Evolutionary conservation across 2,888 invertebrate genomes (phyloP).

Genomic region (Sthenelais limicola): DNA sequence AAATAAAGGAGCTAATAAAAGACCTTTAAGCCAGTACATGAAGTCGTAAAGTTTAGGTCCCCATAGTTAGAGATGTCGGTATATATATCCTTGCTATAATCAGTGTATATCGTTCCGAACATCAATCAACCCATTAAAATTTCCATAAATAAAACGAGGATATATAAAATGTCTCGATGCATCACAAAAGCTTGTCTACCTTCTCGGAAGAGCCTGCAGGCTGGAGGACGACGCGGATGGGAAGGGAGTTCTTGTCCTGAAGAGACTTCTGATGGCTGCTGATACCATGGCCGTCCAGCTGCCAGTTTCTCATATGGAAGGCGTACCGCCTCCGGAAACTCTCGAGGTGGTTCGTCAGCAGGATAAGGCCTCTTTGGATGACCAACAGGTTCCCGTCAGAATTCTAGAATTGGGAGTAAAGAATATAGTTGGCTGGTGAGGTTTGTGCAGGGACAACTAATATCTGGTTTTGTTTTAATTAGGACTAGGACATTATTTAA

Average conservation of each 20-base stretch:
- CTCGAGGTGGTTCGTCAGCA: conserved; percentile 93
- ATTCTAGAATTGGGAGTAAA: conserved; percentile 66
- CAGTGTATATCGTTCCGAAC: too few relatives aligned
- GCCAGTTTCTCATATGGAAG: conserved; percentile 82
- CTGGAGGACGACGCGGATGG: conserved; percentile 86
- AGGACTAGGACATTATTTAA: too few relatives aligned
- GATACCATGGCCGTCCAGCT: conserved; percentile 85
- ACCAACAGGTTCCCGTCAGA: conserved; percentile 89
- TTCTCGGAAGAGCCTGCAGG: conserved; percentile 91
- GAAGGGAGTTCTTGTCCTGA: conserved; percentile 74
- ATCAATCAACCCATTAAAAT: too few relatives aligned
- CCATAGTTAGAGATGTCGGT: too few relatives aligned
- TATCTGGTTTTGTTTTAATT: neutral
- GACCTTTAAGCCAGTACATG: too few relatives aligned
- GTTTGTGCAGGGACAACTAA: neutral
- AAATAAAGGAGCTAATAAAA: too few relatives aligned
- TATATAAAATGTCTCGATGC: too few relatives aligned
- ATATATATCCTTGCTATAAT: too few relatives aligned
- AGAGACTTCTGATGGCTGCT: conserved; percentile 83
- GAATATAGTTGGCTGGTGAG: neutral
- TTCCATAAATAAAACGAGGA: too few relatives aligned
- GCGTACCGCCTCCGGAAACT: conserved; percentile 80
- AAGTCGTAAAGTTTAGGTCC: too few relatives aligned
- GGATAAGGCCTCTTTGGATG: conserved; percentile 89
- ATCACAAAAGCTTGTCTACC: conserved; percentile 55